phyloP scores from a whole-genome alignment of 2,888 invertebrate species.

The Noctua janthe region DNA sequence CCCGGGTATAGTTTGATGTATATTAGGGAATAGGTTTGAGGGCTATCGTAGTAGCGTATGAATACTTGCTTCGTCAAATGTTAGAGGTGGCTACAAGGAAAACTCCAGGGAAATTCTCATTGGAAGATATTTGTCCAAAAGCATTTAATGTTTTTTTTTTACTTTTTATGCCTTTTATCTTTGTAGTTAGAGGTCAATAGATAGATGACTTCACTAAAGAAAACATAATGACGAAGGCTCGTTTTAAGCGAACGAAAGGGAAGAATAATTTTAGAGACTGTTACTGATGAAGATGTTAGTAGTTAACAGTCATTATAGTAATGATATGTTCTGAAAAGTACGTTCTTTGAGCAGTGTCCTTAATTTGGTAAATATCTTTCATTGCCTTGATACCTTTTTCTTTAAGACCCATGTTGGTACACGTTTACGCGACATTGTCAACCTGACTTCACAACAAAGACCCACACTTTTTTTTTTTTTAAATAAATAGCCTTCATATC shows the following conservation, averaged over 20 bases:
- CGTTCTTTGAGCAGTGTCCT: background rate
- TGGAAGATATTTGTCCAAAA: background rate
- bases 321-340: background rate
- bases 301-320: background rate
- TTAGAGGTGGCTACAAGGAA: background rate
- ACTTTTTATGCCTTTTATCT: background rate
- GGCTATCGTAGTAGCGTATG: constrained; percentile 16
- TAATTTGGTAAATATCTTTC: background rate
- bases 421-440: background rate
- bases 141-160: background rate
- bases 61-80: constrained; percentile 1
- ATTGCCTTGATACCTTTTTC: background rate
- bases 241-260: background rate
- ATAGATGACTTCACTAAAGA: background rate
- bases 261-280: background rate
- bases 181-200: background rate
- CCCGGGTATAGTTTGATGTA: constrained; percentile 45
- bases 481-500: constrained; percentile 24
- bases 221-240: background rate
- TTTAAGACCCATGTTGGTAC: background rate
- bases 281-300: background rate
- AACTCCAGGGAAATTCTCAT: background rate
- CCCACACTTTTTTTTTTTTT: background rate
- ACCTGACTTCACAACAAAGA: constrained; percentile 15
- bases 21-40: constrained; percentile 26